Base-by-base conservation (phyloP, 1,140 invertebrate species). In the Cydia fagiglandana region DNA sequence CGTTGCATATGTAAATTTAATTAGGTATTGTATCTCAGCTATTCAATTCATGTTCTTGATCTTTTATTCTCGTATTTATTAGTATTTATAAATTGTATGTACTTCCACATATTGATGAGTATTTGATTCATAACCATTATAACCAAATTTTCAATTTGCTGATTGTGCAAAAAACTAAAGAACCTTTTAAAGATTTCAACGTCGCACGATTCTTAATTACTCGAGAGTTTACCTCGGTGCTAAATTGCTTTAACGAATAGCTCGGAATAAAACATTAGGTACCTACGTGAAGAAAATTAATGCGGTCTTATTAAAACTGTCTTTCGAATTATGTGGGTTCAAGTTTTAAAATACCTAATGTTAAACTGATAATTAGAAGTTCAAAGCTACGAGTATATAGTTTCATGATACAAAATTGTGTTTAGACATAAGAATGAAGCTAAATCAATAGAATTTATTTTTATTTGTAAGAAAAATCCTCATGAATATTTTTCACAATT, bases 211-310 rank as follows among this genome's bases (percentile, higher is more conserved):
- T 61, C 56, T 61, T 61, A 61, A 61, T 61, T 61, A 24, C 56
- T 24, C 17, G 56, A 61, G 20, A 24, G 2, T 61, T 61, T 4
- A 20, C 9, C 56, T 61, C 56, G 56, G 9, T 24, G n/a, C 56
- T 61, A 61, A 61, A 61, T 61, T 61, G 56, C 56, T 61, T 61
- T 61, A 61, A 61, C 20, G 56, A 61, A 61, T 61, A 20, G 56
- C 56, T 61, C 20, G 56, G 20, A 61, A 61, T 61, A 10, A 56
- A 56, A 24, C 7, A 61, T 61, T 61, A 61, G 20, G n/a, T 10
- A 61, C n/a, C n/a, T n/a, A n/a, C 56, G 56, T 61, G 20, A 24
- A 24, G 9, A 61, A 24, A 61, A 24, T 61, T 61, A 61, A 61
- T 61, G 20, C 20, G 17, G 56, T 24, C n/a, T 24, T 61, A 61